A percentile compares a stretch with the other conserved stretches of the same genome.
Evolutionary conservation across 2,797 vertebrate genomes (phyloP).

Genomic region (Tapera naevia): DNA sequence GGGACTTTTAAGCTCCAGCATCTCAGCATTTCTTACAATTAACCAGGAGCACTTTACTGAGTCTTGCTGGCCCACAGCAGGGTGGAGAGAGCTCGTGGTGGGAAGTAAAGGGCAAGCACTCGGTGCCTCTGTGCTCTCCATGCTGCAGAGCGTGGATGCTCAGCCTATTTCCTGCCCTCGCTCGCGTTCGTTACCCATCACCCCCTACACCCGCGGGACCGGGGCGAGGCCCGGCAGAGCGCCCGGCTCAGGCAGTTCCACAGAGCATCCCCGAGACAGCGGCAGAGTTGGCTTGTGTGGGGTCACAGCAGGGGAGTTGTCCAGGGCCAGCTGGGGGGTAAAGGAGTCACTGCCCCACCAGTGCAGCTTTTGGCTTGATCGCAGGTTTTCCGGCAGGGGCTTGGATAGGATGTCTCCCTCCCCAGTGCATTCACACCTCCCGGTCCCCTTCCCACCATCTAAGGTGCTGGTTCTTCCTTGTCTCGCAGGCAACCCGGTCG

Average conservation of each 20-base stretch:
- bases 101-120: neutral
- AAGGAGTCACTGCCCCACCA: neutral
- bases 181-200: neutral
- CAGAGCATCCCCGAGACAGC: neutral
- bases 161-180: neutral
- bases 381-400: neutral
- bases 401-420: neutral
- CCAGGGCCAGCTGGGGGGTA: too few relatives aligned
- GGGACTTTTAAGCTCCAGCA: neutral
- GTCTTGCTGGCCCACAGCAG: neutral
- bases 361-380: neutral
- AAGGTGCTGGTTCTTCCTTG: neutral
- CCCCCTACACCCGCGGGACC: too few relatives aligned
- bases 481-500: neutral
- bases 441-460: neutral
- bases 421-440: neutral
- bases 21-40: neutral
- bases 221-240: fast-evolving
- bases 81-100: neutral
- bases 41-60: neutral
- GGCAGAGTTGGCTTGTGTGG: neutral
- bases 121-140: neutral
- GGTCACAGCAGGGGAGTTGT: neutral
- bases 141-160: neutral
- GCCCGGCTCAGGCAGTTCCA: fast-evolving